These are phyloP conservation scores for Coranthus polyacanthus DNA, from an alignment of 2,797 vertebrate genomes.

Conservation along the genomic window DNA sequence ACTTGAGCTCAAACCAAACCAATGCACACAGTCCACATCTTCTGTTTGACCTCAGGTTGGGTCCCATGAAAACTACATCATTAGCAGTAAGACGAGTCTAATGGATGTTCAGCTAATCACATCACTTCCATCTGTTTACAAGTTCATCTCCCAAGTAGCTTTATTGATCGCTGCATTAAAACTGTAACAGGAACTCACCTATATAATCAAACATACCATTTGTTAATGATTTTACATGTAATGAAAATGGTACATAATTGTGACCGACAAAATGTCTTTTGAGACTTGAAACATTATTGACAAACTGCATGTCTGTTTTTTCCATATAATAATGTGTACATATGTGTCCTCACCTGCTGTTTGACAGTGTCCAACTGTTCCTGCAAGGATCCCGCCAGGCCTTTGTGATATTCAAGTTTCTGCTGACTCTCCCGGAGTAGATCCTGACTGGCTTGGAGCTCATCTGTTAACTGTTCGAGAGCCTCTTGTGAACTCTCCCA, in stretches of 20 bases:
- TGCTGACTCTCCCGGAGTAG: constrained; percentile 66
- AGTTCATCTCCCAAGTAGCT: constrained; percentile 8
- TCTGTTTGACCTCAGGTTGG: constrained; percentile 4
- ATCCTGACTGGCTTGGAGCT: constrained; percentile 73
- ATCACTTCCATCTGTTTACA: constrained; percentile 4
- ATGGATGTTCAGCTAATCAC: not conserved
- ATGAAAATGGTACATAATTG: not conserved
- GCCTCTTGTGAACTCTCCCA: constrained; percentile 79
- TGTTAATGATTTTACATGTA: not conserved
- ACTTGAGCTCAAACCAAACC: not conserved
- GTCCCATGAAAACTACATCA: constrained; percentile 11
- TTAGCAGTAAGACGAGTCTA: constrained; percentile 24
- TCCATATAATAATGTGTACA: not conserved
- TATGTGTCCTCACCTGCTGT: constrained; percentile 58
- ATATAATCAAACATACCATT: constrained; percentile 8
- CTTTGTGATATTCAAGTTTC: constrained; percentile 43
- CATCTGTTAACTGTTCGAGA: constrained; percentile 76
- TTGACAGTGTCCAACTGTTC: constrained; percentile 65
- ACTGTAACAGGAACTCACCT: constrained; percentile 3
- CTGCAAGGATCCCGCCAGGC: constrained; percentile 59
- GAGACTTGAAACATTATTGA: too few species aligned
- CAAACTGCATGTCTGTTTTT: too few species aligned
- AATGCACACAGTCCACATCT: not conserved
- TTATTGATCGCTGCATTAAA: constrained; percentile 2
- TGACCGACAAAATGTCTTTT: too few species aligned